A percentile compares a stretch with the other conserved stretches of the same genome.
Conservation (phyloP, 2,797 vertebrate genomes). For the Orientallactaga sibirica region DNA sequence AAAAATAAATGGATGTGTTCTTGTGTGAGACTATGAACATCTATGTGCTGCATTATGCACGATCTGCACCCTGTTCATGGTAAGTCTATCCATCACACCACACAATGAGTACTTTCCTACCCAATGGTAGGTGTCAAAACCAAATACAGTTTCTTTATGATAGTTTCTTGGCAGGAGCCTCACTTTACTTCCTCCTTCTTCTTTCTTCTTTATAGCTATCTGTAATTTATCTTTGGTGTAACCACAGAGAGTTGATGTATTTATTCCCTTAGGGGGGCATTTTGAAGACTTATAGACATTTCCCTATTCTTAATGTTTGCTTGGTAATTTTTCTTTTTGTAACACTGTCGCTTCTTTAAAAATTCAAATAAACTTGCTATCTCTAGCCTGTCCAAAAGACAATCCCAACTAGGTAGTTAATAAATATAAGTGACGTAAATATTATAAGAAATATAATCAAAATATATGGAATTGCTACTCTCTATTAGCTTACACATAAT, state of each 20-base stretch:
- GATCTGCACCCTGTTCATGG: constrained; percentile 3
- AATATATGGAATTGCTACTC: not conserved
- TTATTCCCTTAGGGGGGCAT: not conserved
- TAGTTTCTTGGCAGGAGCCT: constrained; percentile 46
- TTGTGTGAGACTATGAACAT: constrained; percentile 70
- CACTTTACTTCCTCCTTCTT: not conserved
- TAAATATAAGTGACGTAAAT: not conserved
- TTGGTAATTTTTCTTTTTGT: constrained; percentile 17
- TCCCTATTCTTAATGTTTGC: constrained; percentile 34
- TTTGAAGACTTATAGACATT: constrained; percentile 4
- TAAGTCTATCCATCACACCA: not conserved
- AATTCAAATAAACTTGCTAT: constrained; percentile 1
- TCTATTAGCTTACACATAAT: not conserved
- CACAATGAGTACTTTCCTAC: constrained; percentile 11
- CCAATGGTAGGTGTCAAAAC: not conserved
- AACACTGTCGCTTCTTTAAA: not conserved
- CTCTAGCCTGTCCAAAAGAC: constrained; percentile 12
- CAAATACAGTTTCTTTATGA: constrained; percentile 12
- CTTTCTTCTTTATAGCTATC: not conserved
- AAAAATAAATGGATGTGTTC: constrained; percentile 83
- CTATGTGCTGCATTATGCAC: constrained; percentile 70
- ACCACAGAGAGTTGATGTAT: not conserved
- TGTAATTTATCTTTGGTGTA: constrained; percentile 42
- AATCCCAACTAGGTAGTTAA: not conserved
- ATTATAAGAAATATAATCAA: not conserved